phyloP scores from a whole-genome alignment of 2,797 vertebrate genomes.

The Acrossocheilus wenchowensis region DNA sequence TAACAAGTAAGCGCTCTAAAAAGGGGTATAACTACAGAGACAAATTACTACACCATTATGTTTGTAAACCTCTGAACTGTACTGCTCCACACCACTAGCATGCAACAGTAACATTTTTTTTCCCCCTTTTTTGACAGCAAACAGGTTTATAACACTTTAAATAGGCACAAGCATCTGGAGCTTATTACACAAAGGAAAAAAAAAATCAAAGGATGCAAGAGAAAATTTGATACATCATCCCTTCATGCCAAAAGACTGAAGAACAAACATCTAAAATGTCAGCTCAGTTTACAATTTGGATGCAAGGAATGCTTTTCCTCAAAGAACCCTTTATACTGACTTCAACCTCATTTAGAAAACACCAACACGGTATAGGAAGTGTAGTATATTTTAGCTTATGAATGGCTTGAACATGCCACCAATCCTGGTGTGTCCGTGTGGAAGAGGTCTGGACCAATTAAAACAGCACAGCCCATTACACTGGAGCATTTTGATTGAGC shows the following conservation, averaged over 20 bases:
- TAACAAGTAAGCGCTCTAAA: slow-evolving; percentile 74
- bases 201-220: slow-evolving; percentile 69
- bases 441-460: not conserved
- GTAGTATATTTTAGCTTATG: not conserved
- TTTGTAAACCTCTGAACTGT: slow-evolving; percentile 58
- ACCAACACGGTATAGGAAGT: slow-evolving; percentile 23
- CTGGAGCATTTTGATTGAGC: not conserved
- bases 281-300: slow-evolving; percentile 56
- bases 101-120: slow-evolving; percentile 34
- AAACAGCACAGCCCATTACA: slow-evolving; percentile 27
- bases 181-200: slow-evolving; percentile 63
- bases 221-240: slow-evolving; percentile 73
- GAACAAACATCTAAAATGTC: slow-evolving; percentile 59
- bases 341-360: slow-evolving; percentile 56
- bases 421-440: not conserved
- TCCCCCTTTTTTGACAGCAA: slow-evolving; percentile 39
- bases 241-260: slow-evolving; percentile 61
- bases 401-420: not conserved
- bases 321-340: slow-evolving; percentile 41
- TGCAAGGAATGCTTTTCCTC: slow-evolving; percentile 51
- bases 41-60: slow-evolving; percentile 72
- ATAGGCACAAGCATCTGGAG: slow-evolving; percentile 74
- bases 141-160: slow-evolving; percentile 77
- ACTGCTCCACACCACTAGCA: slow-evolving; percentile 65
- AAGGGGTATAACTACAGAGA: slow-evolving; percentile 68